Conservation (phyloP, 2,888 invertebrate genomes). For the Choristoneura rosaceana region DNA sequence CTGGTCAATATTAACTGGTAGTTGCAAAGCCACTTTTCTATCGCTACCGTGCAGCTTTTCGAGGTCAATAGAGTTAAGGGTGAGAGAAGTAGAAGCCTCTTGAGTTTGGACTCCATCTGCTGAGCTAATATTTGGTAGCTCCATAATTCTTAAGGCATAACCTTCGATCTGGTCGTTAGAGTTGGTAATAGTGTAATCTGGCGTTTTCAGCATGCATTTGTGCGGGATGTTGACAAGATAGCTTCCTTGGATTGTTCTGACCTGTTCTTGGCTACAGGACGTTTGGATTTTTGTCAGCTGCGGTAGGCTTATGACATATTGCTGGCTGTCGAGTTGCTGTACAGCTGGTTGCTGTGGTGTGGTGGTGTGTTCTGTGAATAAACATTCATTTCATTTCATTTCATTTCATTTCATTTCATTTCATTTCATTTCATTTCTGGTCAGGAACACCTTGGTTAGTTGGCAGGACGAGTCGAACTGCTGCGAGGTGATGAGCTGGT, state of each 20-base stretch:
- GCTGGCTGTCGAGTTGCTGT: slow-evolving; percentile 29
- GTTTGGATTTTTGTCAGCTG: slow-evolving; percentile 26
- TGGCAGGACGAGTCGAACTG: slow-evolving; percentile 36
- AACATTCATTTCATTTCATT: no score
- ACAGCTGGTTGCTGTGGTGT: no score
- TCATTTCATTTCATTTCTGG: no score
- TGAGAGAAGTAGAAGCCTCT: neutral
- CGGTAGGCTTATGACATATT: slow-evolving; percentile 23
- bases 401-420: no score
- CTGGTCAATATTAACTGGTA: slow-evolving; percentile 23
- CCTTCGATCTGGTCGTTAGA: slow-evolving; percentile 40
- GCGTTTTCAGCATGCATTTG: slow-evolving; percentile 32
- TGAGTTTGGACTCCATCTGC: slow-evolving; percentile 16
- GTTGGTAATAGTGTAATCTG: slow-evolving; percentile 42
- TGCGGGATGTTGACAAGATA: slow-evolving; percentile 39
- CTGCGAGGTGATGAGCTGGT: slow-evolving; percentile 40
- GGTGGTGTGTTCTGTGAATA: no score
- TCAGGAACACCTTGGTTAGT: neutral
- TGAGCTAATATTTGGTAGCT: slow-evolving; percentile 17
- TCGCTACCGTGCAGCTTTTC: slow-evolving; percentile 33
- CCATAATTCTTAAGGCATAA: slow-evolving; percentile 40
- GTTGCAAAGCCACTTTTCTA: slow-evolving; percentile 33
- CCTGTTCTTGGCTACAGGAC: slow-evolving; percentile 18
- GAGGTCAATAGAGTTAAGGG: slow-evolving; percentile 37
- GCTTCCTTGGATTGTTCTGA: slow-evolving; percentile 33